A percentile compares a stretch with the other conserved stretches of the same genome.
phyloP scores from a whole-genome alignment of 2,797 vertebrate genomes.

The Saxicola maurus region DNA sequence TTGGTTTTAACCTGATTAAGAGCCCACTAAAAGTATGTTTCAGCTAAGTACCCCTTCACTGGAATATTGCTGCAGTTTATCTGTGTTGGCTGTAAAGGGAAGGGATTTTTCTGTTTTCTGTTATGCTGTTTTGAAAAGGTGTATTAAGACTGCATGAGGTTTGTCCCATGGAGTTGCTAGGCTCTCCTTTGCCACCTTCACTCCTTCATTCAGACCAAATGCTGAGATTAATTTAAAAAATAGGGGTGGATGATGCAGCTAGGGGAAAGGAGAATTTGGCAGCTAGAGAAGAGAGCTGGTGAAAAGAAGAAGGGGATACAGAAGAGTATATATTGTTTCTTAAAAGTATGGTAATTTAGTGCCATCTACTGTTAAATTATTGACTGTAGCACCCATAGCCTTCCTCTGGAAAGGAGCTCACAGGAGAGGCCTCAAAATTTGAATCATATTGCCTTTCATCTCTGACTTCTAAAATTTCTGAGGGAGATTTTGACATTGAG shows the following conservation, averaged over 20 bases:
- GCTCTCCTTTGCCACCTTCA: not conserved
- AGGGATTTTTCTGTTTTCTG: not conserved
- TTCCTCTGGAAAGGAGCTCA: not conserved
- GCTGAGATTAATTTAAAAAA: slow-evolving; percentile 2
- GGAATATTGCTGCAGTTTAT: not conserved
- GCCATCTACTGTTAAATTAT: slow-evolving; percentile 58
- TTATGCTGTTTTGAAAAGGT: not conserved
- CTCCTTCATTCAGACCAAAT: not conserved
- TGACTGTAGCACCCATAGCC: not conserved
- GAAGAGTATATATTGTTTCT: not conserved
- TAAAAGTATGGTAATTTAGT: slow-evolving; percentile 45
- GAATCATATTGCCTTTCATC: not conserved
- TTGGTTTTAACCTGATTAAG: not conserved
- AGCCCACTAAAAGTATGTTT: not conserved
- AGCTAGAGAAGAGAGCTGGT: not conserved
- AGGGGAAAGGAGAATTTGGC: not conserved
- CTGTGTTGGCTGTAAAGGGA: not conserved
- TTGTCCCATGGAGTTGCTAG: not conserved
- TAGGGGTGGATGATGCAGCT: not conserved
- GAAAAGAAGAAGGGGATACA: not conserved
- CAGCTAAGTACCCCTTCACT: not conserved
- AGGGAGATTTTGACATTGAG: not conserved
- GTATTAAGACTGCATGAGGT: not conserved
- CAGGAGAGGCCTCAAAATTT: not conserved
- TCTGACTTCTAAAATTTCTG: not conserved